Conservation (phyloP, 2,113 vertebrate genomes). For the Dasyprocta punctata region DNA sequence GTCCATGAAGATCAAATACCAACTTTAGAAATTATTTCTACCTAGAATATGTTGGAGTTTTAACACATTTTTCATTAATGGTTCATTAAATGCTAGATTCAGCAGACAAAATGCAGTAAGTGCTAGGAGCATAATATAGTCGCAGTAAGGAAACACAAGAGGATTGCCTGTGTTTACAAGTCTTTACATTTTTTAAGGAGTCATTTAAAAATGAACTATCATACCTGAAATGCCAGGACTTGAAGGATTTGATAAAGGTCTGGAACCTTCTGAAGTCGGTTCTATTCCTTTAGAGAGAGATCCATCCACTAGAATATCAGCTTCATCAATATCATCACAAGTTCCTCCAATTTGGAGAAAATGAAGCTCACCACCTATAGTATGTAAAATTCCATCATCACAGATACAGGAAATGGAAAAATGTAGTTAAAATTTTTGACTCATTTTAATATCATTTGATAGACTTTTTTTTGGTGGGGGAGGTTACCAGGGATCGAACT, state of each 20-base stretch:
- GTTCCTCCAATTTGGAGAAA: slow-evolving; percentile 99
- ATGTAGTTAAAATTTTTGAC: neutral
- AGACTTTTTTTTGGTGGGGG: too few relatives aligned
- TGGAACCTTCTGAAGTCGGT: slow-evolving; percentile 94
- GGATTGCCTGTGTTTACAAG: neutral
- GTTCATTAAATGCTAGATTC: neutral
- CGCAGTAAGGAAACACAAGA: neutral
- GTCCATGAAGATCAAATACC: neutral
- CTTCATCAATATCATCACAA: slow-evolving; percentile 97
- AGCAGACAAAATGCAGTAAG: neutral
- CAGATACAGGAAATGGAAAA: neutral
- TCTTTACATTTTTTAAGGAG: neutral
- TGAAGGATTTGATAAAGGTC: slow-evolving; percentile 96
- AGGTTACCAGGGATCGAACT: too few relatives aligned
- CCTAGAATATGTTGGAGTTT: neutral
- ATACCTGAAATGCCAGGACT: slow-evolving; percentile 98
- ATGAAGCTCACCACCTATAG: slow-evolving; percentile 98
- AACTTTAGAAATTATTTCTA: neutral
- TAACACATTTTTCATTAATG: slow-evolving; percentile 27
- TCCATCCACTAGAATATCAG: slow-evolving; percentile 98
- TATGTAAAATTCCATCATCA: slow-evolving; percentile 61
- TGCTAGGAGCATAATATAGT: neutral
- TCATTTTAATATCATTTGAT: slow-evolving; percentile 25
- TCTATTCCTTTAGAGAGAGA: slow-evolving; percentile 96
- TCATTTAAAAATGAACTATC: slow-evolving; percentile 4